A percentile compares a stretch with the other conserved stretches of the same genome.
phyloP scores from a whole-genome alignment of 2,113 vertebrate genomes.

The Motacilla alba region DNA sequence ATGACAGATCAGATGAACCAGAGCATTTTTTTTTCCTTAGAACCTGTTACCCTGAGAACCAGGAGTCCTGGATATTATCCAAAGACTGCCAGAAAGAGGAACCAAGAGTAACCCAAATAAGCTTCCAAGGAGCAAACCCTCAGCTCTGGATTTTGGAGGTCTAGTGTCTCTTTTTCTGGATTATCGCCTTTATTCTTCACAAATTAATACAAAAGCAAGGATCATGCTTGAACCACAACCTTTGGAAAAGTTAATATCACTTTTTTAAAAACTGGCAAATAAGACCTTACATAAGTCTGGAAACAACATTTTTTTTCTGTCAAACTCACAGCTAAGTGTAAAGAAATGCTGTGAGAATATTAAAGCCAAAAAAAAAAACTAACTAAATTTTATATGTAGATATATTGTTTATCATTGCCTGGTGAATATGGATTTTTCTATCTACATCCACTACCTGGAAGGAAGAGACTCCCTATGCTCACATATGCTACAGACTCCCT shows the following conservation, averaged over 20 bases:
- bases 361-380: not conserved
- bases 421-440: not conserved
- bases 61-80: not conserved
- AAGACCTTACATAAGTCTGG: not conserved
- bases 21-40: not conserved
- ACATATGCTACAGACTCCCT: not conserved
- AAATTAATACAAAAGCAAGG: not conserved
- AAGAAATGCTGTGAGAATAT: not conserved
- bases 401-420: not conserved
- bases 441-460: not conserved
- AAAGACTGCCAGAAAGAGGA: not conserved
- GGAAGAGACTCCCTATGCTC: not conserved
- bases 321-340: not conserved
- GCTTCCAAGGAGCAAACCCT: not conserved
- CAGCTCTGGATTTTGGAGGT: not conserved
- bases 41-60: not conserved
- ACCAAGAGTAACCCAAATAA: not conserved
- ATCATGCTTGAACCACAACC: not conserved
- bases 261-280: not conserved
- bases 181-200: not conserved
- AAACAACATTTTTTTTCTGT: not conserved
- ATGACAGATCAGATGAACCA: not conserved
- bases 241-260: not conserved
- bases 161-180: not conserved
- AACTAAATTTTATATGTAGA: not conserved